Conservation (phyloP, 2,888 invertebrate species). For the Euplexia lucipara region DNA sequence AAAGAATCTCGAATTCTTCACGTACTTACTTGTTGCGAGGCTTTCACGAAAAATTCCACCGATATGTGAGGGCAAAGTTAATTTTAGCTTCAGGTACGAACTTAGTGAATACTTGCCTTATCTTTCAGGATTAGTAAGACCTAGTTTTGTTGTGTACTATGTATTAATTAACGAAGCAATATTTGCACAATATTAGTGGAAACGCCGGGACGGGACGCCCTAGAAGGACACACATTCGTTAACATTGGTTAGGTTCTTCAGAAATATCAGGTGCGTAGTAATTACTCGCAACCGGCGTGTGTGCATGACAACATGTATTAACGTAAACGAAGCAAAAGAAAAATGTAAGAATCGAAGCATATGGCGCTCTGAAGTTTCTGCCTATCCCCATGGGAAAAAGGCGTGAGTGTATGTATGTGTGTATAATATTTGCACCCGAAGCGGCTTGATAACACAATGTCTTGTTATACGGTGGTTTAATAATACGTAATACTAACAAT, state of each 20-base stretch:
- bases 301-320: too few relatives aligned
- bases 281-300: too few relatives aligned
- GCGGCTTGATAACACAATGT: neutral
- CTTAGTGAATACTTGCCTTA: constrained; percentile 6
- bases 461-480: neutral
- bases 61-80: neutral
- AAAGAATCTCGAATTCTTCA: neutral
- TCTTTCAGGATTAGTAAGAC: constrained; percentile 15
- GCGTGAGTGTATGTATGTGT: too few relatives aligned
- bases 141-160: constrained; percentile 8
- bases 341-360: too few relatives aligned
- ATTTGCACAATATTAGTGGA: too few relatives aligned
- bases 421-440: neutral
- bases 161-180: constrained; percentile 7
- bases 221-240: too few relatives aligned
- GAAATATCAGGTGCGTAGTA: too few relatives aligned
- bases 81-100: constrained; percentile 4
- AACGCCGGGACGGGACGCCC: too few relatives aligned
- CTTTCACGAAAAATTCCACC: constrained; percentile 5
- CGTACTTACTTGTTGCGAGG: neutral
- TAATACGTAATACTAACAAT: neutral
- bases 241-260: too few relatives aligned
- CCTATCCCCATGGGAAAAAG: too few relatives aligned
- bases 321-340: too few relatives aligned
- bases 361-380: too few relatives aligned